Evolutionary conservation across 2,113 vertebrate species (phyloP), one percentile per base, ranked within the genome.

Genomic region (Tragulus kanchil): DNA sequence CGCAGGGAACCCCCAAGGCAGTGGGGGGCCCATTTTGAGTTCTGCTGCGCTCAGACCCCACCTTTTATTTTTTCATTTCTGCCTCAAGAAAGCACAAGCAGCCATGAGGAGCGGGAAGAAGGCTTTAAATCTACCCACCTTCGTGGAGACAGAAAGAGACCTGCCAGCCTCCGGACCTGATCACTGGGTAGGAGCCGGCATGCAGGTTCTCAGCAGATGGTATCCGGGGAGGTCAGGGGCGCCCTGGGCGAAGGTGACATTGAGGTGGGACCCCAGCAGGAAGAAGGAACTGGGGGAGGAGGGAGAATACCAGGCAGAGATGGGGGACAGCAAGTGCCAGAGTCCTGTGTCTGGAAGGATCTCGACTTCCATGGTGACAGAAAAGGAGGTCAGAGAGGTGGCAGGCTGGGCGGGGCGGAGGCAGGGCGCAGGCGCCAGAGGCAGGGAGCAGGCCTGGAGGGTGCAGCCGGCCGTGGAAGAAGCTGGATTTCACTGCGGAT

Each of bases 381-480:
- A 64, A 17, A 50, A 10, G 1, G 25, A 23, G 48, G 48, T 65
- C 25, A 16, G 42, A 25, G 48, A 19, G 26, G 86, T 14, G 42
- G 25, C 13, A 16, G 86, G 79, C 4, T 26, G 26, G 45, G 12
- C 7, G 1, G 6, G 71, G 71, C 17, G 42, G 11, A 23, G 71
- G 42, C 71, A 45, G 64, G 64, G 31, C 1, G 1, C 69, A 31
- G 6, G 54, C 10, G 1, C 26, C 25, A 31, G 19, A 6, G 13
- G 48, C 23, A 3, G 42, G 26, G 50, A 21, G 25, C 10, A 2
- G 23, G 48, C 19, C 1, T 0, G 0, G 5, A 25, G 42, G n/a
- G 25, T 1, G 3, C 1, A 1, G 31, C 23, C 45, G 86, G 64
- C 25, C 1, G 0, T 0, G 2, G 25, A 50, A 58, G 48, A 23